A percentile compares a stretch with the other conserved stretches of the same genome.
These are phyloP conservation scores for Halcyon senegalensis DNA, from an alignment of 2,113 vertebrate species.

Conservation along the genomic window DNA sequence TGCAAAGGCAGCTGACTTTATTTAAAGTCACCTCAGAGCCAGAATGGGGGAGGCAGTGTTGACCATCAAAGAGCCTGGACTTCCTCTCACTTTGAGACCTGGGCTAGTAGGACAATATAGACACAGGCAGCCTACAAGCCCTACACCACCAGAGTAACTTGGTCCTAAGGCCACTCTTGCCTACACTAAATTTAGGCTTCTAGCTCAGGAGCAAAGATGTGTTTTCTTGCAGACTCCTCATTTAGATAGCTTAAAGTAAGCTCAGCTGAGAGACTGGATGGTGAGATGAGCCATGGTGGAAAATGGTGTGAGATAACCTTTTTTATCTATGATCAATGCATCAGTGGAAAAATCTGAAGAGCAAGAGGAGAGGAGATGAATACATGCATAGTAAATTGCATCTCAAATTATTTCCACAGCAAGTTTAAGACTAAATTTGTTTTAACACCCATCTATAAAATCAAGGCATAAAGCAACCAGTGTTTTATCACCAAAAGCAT, in stretches of 20 bases:
- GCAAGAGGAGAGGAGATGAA: slow-evolving; percentile 32
- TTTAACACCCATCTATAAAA: slow-evolving; percentile 58
- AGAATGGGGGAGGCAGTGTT: background rate
- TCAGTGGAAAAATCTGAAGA: slow-evolving; percentile 56
- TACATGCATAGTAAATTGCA: slow-evolving; percentile 46
- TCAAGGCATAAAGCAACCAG: slow-evolving; percentile 37
- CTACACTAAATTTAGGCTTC: background rate
- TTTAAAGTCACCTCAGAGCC: background rate
- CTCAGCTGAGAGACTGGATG: background rate
- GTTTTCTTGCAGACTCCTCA: background rate
- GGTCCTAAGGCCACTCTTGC: background rate
- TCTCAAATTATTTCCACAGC: slow-evolving; percentile 52
- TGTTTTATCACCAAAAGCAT: slow-evolving; percentile 63
- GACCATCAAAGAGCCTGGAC: background rate
- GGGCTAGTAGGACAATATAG: background rate
- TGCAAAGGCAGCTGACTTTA: background rate
- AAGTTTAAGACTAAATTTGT: slow-evolving; percentile 64
- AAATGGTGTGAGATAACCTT: slow-evolving; percentile 22
- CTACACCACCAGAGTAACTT: background rate
- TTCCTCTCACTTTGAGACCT: background rate
- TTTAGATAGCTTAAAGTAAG: slow-evolving; percentile 21
- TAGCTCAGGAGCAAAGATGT: background rate
- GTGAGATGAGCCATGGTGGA: background rate
- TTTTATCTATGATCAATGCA: slow-evolving; percentile 37
- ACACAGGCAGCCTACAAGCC: background rate